phyloP scores from a whole-genome alignment of 2,888 invertebrate species.

The Ferrisia virgata region DNA sequence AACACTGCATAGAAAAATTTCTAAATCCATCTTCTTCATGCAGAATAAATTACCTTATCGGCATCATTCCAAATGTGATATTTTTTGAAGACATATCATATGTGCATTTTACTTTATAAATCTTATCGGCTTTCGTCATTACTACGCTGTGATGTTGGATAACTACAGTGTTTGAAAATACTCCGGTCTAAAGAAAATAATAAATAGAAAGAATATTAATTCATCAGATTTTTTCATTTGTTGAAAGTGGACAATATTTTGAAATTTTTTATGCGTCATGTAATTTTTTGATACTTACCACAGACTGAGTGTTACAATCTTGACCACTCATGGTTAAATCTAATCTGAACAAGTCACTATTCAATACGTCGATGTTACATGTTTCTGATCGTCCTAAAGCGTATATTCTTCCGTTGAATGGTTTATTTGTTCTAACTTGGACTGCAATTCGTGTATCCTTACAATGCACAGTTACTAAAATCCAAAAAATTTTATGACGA shows the following conservation, averaged over 20 bases:
- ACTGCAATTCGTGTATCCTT: constrained; percentile 92
- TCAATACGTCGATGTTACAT: constrained; percentile 89
- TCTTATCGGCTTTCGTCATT: constrained; percentile 94
- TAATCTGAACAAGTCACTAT: constrained; percentile 85
- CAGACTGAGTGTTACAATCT: constrained; percentile 92
- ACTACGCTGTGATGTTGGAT: constrained; percentile 93
- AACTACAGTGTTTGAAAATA: constrained; percentile 90
- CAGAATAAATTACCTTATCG: constrained; percentile 67
- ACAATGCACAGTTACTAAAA: constrained; percentile 83
- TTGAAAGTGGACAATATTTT: background rate
- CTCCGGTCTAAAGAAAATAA: constrained; percentile 68
- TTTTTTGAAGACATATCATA: constrained; percentile 96
- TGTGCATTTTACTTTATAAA: constrained; percentile 93
- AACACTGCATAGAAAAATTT: background rate
- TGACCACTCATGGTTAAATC: constrained; percentile 91
- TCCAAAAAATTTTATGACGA: background rate
- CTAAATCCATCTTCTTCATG: background rate
- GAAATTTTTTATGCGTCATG: background rate
- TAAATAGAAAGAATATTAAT: too few relatives aligned
- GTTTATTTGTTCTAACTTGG: constrained; percentile 87
- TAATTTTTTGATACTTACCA: constrained; percentile 63
- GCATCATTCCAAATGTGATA: constrained; percentile 96
- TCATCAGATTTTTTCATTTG: background rate
- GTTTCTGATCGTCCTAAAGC: constrained; percentile 90
- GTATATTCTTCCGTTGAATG: constrained; percentile 91